Percentiles rank a stretch among this genome's conserved stretches.
Conservation (phyloP, 2,888 invertebrate genomes). For the Lamellibrachia columna region DNA sequence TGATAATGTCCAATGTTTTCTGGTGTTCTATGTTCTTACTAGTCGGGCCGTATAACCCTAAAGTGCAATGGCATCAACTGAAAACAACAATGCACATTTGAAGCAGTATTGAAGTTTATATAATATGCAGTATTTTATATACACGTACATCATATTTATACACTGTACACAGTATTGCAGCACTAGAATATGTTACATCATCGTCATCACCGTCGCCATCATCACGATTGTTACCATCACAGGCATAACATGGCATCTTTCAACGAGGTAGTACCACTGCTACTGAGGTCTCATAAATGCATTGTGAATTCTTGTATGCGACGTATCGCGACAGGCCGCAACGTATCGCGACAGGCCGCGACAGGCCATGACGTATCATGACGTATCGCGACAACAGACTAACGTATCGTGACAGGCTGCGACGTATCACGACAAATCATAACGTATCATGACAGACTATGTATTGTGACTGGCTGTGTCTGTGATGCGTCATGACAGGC, state of each 20-base stretch:
- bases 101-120: not conserved
- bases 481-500: no score
- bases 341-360: no score
- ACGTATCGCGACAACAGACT: no score
- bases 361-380: no score
- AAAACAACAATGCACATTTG: not conserved
- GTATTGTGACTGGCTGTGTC: no score
- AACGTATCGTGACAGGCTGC: no score
- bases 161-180: not conserved
- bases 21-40: no score
- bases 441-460: no score
- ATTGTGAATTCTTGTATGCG: not conserved
- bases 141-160: not conserved
- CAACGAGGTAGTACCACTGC: not conserved
- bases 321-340: no score
- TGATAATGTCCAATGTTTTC: no score
- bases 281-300: not conserved
- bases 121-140: not conserved
- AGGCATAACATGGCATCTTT: not conserved
- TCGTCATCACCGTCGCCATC: not conserved
- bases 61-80: not conserved
- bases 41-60: no score
- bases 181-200: not conserved
- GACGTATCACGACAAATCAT: no score
- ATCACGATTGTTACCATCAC: not conserved